Evolutionary conservation across 2,113 vertebrate genomes (phyloP).

Genomic region (Albula goreensis): DNA sequence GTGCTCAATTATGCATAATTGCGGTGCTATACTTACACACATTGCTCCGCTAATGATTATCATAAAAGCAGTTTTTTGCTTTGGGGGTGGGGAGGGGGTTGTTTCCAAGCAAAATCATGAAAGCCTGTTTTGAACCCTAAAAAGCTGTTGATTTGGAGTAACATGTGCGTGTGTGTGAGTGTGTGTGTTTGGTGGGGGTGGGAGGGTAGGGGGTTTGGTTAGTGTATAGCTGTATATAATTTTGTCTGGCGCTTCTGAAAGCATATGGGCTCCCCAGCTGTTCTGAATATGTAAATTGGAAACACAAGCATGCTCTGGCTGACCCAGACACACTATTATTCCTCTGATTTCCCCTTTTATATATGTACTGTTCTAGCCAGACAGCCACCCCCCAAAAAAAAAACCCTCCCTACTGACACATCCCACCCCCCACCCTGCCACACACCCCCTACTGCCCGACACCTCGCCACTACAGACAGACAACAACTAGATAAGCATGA

Average conservation of each 20-base stretch:
- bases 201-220: constrained; percentile 34
- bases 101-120: constrained; percentile 44
- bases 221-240: constrained; percentile 49
- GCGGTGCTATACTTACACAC: constrained; percentile 46
- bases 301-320: constrained; percentile 45
- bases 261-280: constrained; percentile 69
- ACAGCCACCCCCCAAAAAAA: constrained; percentile 17
- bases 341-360: constrained; percentile 36
- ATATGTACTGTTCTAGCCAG: constrained; percentile 8
- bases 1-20: constrained; percentile 64
- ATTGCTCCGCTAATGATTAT: constrained; percentile 52
- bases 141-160: constrained; percentile 39
- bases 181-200: constrained; percentile 32
- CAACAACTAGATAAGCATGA: constrained; percentile 34
- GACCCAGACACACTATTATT: constrained; percentile 46
- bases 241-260: constrained; percentile 57
- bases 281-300: constrained; percentile 70
- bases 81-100: constrained; percentile 38
- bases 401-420: not conserved
- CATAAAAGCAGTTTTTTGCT: constrained; percentile 63
- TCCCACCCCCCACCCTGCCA: constrained; percentile 1
- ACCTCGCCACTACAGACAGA: not conserved
- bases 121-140: constrained; percentile 35
- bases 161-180: constrained; percentile 23
- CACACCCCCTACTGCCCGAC: constrained; percentile 1